Conservation (phyloP, 2,797 vertebrate genomes). For the Picus viridis region DNA sequence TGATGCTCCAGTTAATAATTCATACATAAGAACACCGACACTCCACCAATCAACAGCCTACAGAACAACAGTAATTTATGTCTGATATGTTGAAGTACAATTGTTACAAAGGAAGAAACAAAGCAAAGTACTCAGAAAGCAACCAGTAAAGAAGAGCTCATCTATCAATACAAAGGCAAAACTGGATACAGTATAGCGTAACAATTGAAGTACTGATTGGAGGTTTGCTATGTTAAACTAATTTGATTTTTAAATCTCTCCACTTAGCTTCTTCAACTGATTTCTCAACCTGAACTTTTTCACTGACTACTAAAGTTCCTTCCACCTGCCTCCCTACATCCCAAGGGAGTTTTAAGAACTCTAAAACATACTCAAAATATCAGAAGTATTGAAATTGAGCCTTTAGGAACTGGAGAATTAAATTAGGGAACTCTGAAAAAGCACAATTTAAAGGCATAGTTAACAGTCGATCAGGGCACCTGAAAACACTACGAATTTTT, state of each 20-base stretch:
- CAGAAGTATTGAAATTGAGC: neutral
- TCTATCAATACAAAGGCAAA: neutral
- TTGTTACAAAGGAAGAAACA: neutral
- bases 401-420: neutral
- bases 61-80: slow-evolving; percentile 43
- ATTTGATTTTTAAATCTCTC: neutral
- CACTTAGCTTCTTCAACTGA: neutral
- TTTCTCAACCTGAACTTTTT: neutral
- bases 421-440: neutral
- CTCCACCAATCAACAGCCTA: slow-evolving; percentile 99
- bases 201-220: neutral
- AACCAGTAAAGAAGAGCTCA: neutral
- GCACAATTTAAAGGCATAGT: neutral
- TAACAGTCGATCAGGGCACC: neutral
- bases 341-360: neutral
- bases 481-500: neutral
- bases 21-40: slow-evolving; percentile 97
- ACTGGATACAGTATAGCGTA: neutral
- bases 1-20: slow-evolving; percentile 95
- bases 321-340: rapidly evolving
- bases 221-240: neutral
- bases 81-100: neutral
- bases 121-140: neutral
- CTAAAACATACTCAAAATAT: neutral
- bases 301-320: neutral